A percentile compares a stretch with the other conserved stretches of the same genome.
These are phyloP conservation scores for Pediacus dermestoides DNA, from an alignment of 2,888 invertebrate genomes.

Conservation along the genomic window DNA sequence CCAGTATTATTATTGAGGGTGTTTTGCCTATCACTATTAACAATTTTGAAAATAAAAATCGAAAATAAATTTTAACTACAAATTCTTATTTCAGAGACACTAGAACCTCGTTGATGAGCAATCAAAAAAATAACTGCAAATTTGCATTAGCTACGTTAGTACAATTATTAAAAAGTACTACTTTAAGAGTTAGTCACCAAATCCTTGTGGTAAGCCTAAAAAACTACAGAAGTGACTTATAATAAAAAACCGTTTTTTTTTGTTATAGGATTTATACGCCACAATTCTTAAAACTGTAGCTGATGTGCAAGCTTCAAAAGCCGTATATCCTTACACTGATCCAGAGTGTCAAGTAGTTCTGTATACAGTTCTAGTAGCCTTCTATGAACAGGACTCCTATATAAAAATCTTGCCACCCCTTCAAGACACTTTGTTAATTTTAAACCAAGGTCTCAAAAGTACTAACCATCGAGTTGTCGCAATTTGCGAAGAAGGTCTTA, in stretches of 20 bases:
- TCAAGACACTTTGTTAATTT: slow-evolving; percentile 21
- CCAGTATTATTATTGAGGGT: too few species aligned
- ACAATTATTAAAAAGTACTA: slow-evolving; percentile 17
- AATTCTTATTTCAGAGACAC: slow-evolving; percentile 13
- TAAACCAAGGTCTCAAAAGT: slow-evolving; percentile 21
- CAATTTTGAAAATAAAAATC: too few species aligned
- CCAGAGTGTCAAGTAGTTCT: slow-evolving; percentile 20
- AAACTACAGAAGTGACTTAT: not conserved
- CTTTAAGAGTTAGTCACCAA: slow-evolving; percentile 18
- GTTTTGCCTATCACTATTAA: too few species aligned
- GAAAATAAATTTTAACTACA: too few species aligned
- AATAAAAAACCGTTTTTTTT: slow-evolving; percentile 1
- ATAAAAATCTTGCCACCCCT: slow-evolving; percentile 22
- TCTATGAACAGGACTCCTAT: slow-evolving; percentile 27
- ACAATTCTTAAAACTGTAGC: slow-evolving; percentile 22
- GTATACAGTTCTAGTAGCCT: slow-evolving; percentile 25
- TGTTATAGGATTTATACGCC: slow-evolving; percentile 23
- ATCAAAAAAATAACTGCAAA: slow-evolving; percentile 17
- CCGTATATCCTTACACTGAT: slow-evolving; percentile 22
- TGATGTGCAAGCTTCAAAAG: slow-evolving; percentile 20
- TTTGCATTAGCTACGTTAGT: slow-evolving; percentile 21
- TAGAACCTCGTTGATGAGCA: slow-evolving; percentile 12
- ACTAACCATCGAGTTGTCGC: slow-evolving; percentile 18
- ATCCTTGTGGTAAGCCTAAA: slow-evolving; percentile 21
- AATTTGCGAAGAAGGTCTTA: slow-evolving; percentile 24